Conservation (phyloP, 1,140 invertebrate genomes). For the Orchesella cincta region DNA sequence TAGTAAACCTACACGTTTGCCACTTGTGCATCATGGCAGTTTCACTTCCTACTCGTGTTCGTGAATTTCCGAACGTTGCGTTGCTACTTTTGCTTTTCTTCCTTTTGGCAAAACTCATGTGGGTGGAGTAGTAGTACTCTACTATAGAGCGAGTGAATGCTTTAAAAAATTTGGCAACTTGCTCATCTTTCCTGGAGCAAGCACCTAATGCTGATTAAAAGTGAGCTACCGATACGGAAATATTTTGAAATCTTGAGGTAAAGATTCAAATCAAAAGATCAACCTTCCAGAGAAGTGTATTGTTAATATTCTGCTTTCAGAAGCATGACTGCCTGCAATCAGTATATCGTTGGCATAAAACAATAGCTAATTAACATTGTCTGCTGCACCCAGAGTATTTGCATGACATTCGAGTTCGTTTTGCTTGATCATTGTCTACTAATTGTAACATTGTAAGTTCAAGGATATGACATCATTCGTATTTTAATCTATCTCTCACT, state of each 20-base stretch:
- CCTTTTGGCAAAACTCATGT: neutral
- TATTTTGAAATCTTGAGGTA: no score
- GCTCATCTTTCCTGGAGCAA: conserved; percentile 11
- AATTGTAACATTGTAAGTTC: no score
- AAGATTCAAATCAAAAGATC: neutral
- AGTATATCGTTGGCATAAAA: no score
- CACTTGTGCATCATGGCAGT: neutral
- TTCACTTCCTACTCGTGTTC: neutral
- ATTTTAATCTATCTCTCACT: no score
- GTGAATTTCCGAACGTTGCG: neutral
- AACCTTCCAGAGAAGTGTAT: neutral
- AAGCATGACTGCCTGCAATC: no score
- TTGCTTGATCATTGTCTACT: no score
- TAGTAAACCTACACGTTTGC: neutral
- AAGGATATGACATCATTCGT: no score
- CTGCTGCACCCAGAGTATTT: no score
- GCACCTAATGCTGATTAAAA: neutral
- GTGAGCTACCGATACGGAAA: neutral
- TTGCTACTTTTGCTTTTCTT: no score
- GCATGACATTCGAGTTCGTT: no score
- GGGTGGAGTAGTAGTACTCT: conserved; percentile 9
- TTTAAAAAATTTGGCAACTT: conserved; percentile 16
- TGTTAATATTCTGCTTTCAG: no score
- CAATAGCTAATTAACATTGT: no score
- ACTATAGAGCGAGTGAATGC: neutral